Base-by-base conservation (phyloP, 2,797 vertebrate genomes). In the Picus viridis region DNA sequence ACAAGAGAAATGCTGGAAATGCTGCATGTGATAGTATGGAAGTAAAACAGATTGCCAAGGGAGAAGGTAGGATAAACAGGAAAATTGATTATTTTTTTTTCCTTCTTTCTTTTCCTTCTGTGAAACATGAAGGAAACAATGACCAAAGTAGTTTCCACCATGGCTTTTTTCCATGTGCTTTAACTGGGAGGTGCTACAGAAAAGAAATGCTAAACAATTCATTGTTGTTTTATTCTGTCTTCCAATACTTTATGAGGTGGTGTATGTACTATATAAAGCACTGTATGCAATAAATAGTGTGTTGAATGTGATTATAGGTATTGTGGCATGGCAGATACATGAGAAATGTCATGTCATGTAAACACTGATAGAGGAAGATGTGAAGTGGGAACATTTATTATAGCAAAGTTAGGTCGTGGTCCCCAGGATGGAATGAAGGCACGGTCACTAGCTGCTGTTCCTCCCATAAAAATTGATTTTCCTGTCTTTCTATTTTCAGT, bases 371-470 rank as follows among this genome's bases (percentile, higher is more conserved):
- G 59, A 83, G 8, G 41, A 63, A 86, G 63, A 72, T 54, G 20
- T 72, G 86, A 88, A 72, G 71, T 53, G 63, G 51, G 36, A 91
- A 27, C 80, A 89, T 93, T 93, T 85, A 88, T 80, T 85, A 49
- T 10, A 78, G 45, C 16, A 45, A 85, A 74, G 45, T 32, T 79
- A 79, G 30, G 8, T 80, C 59, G 68, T 89, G 19, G 80, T 85
- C 62, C 57, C 83, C 29, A 83, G 68, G 47, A 93, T 69, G 51
- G 58, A 83, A 88, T 86, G 70, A 88, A 93, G 75, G n/a, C 69
- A 53, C 51, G 91, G 39, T 83, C n/a, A 59, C 36, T 75, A 86
- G 74, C 70, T 89, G 41, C 41, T 78, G 11, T 71, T 88, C 16
- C 2, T 88, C 74, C 30, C 67, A 80, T 80, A 92, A 89, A 94